Base-by-base conservation (phyloP, 2,888 invertebrate genomes). In the Caenorhabditis drosophilae region DNA sequence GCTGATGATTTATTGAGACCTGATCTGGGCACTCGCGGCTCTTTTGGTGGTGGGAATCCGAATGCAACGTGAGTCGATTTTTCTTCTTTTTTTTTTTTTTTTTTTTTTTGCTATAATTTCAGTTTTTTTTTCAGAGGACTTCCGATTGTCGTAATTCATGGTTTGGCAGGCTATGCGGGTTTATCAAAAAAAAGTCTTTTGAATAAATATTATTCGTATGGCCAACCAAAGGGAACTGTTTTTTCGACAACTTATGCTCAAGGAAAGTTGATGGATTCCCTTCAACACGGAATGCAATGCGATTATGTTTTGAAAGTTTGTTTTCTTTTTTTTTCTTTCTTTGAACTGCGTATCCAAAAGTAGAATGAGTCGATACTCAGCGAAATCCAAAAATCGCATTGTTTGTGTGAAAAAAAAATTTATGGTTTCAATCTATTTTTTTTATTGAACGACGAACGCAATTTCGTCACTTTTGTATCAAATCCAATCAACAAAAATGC, bases 271-370 rank as follows among this genome's bases (percentile, higher is more conserved):
- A 60, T 60, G 60, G 60, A 66, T 45, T 66, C 66, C 36, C 35
- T 66, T 34, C 60, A 60, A 16, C 66, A 66, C 38, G 66, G 66
- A 34, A 66, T 66, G 66, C 66, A 66, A 25, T 66, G 66, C n/a
- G 66, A 66, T 41, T 66, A 66, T 52, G 66, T 66, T 16, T 47
- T 66, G 27, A 66, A 66, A 60, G 66, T 66, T 7, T 2, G 49
- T 23, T 4, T 44, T 6, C 2, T 6, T 61, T 67, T 6, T 38
- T 9, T 38, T 16, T n/a, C n/a, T n/a, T n/a, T n/a, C n/a, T n/a
- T n/a, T n/a, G n/a, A n/a, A n/a, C n/a, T n/a, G n/a, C n/a, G n/a
- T n/a, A n/a, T n/a, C n/a, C n/a, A n/a, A n/a, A n/a, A n/a, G n/a
- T n/a, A n/a, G n/a, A n/a, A n/a, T n/a, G n/a, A n/a, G n/a, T n/a